Percentiles rank a stretch among this genome's conserved stretches.
Evolutionary conservation across 2,113 vertebrate genomes (phyloP).

Genomic region (Barbus barbus): DNA sequence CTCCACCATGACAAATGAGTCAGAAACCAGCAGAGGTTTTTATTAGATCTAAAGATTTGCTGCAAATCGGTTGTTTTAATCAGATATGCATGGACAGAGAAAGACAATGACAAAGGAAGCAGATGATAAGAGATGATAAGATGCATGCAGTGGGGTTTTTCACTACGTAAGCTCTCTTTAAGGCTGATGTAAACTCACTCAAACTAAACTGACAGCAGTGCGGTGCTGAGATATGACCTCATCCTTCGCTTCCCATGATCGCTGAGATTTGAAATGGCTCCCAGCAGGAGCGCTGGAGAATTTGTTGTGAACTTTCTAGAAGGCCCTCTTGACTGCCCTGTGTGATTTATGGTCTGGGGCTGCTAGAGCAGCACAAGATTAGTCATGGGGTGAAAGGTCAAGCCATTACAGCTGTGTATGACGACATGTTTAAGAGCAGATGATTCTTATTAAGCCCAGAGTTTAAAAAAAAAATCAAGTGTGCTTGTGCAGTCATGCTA

Average conservation of each 20-base stretch:
- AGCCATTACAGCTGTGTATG: constrained; percentile 74
- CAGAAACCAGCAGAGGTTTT: constrained; percentile 13
- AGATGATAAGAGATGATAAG: constrained; percentile 33
- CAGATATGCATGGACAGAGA: constrained; percentile 37
- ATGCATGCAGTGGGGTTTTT: constrained; percentile 60
- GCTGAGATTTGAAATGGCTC: constrained; percentile 58
- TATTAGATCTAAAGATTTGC: constrained; percentile 5
- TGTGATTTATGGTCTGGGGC: constrained; percentile 71
- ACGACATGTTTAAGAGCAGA: constrained; percentile 68
- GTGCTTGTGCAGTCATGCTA: constrained; percentile 47
- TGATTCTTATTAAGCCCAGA: constrained; percentile 66
- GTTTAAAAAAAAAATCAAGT: constrained; percentile 29
- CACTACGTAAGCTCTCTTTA: constrained; percentile 49
- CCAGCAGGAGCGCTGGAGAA: constrained; percentile 58
- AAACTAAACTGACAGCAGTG: constrained; percentile 54
- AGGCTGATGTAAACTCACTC: constrained; percentile 54
- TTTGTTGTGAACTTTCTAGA: constrained; percentile 62
- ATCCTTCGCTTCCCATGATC: constrained; percentile 64
- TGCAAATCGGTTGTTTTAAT: background rate
- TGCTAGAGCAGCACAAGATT: constrained; percentile 73
- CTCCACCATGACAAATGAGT: background rate
- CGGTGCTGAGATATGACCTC: constrained; percentile 64
- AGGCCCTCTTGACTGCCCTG: constrained; percentile 61
- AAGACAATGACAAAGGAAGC: constrained; percentile 16
- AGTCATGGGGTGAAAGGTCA: constrained; percentile 76